Evolutionary conservation across 2,888 invertebrate genomes (phyloP), one percentile per base, ranked within the genome.

Genomic region (Uloborus plumipes): DNA sequence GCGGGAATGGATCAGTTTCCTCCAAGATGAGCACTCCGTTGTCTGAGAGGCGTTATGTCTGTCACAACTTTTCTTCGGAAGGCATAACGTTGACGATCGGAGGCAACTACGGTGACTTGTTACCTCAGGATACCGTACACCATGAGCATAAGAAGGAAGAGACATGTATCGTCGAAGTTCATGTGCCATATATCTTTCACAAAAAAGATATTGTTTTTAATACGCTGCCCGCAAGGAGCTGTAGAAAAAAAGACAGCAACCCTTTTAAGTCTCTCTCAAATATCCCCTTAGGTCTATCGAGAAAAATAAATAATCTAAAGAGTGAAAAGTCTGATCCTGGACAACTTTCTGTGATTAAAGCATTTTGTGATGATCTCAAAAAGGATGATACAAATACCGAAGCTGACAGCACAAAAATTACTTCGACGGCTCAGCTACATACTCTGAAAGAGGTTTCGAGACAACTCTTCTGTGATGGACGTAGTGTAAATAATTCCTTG

Each of bases 261-360:
- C 84, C 79, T 13, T 85, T 85, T 67, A 85, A 85, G 66, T 85
- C 85, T 3, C 73, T 85, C 20, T 85, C 85, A 16, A 85, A 84
- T 55, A 85, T 85, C 47, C 85, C 85, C 13, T 49, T 85, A 7
- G 80, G 82, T 65, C 69, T 85, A 26, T 81, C 85, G 2, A 73
- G 72, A 14, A 83, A 78, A 71, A 64, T 84, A n/a, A 79, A 79
- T 76, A 65, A 53, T 18, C 64, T 78, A 22, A 85, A 80, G 58
- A 73, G 62, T 31, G 84, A 84, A 55, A 79, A 72, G 22, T 64
- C 75, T 26, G 59, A 67, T 39, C 70, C 61, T 11, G 71, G 72
- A 53, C 84, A 83, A 80, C 80, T 85, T 26, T 79, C 85, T 73
- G 79, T 85, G 70, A 84, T 85, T 71, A 80, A 85, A 76, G 49